Evolutionary conservation across 2,888 invertebrate genomes (phyloP), one percentile per base, ranked within the genome.

Genomic region (Spilosoma lubricipeda): DNA sequence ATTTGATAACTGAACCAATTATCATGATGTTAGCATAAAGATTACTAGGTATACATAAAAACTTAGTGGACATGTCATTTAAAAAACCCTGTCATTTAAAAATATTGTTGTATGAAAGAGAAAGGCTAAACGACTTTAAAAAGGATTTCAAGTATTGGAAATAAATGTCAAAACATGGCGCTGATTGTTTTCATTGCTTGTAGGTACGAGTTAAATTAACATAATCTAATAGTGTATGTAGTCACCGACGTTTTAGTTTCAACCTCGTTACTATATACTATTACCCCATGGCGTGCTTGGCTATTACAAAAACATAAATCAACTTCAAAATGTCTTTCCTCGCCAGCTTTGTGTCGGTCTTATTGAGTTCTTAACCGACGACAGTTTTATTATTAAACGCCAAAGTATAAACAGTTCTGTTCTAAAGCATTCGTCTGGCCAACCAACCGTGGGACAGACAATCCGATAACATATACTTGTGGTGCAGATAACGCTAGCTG

Each of bases 401-500:
- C 56, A 73, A 76, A 81, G 75, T 42, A 79, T 78, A 79, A 82
- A 79, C 84, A 75, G 79, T 77, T 76, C 77, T 84, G 85, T 84
- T 77, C 72, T 80, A 80, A 79, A 73, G 69, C 74, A 73, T 72
- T 71, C 71, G 78, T 81, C 82, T 84, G 83, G 79, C 82, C 81
- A 82, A 79, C 82, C 83, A 89, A 89, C 88, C 93, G 92, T 93
- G 93, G 92, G 93, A 94, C 87, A 89, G 81, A 85, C 83, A 86
- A 87, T 87, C 86, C 82, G 80, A 86, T 90, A 90, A 88, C 88
- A 87, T 87, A 85, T 90, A 92, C 92, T 92, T 90, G 90, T 91
- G 85, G 84, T 80, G 79, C 76, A 91, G 94, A 95, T 94, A 94
- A 93, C 91, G 87, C 82, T 86, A 90, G 90, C 89, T 92, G 93